Evolutionary conservation across 2,113 vertebrate genomes (phyloP), one percentile per base, ranked within the genome.

Genomic region (Malurus elegans): DNA sequence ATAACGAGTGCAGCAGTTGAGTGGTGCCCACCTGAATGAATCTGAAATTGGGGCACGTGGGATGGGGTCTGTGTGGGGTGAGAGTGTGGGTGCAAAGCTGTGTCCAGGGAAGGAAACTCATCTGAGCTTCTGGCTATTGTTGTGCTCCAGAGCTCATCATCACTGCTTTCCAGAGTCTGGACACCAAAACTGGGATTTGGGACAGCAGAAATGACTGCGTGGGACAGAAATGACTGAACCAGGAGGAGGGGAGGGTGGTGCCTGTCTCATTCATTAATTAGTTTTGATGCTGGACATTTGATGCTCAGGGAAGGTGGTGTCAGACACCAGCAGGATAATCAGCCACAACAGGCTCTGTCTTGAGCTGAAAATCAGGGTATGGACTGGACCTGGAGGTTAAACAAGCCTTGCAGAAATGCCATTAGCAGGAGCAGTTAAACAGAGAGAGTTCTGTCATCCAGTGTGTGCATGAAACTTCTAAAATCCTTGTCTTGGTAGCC

Each of bases 401-500:
- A 54, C 16, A 28, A 69, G 65, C 34, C 73, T 90, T 65, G 84
- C 70, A 91, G 75, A 79, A 94, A 66, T 17, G 56, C 85, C 90
- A 62, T 70, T 58, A 80, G 24, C 58, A 70, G 1, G 88, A 82
- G 14, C 34, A 66, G 79, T 82, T 62, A 58, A 66, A 79, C 81
- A 54, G 17, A 80, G 78, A 54, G 23, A 57, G 60, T 76, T 76
- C 87, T 94, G 56, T 66, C 85, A 88, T 51, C 64, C 32, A 66
- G 21, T 14, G 73, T 45, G 25, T 17, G 51, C 75, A 29, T 0
- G 24, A 56, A 90, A 92, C 74, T 85, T 79, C 34, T 56, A 62
- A 95, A 91, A 66, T 58, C 90, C 51, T 73, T 40, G 24, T 83
- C 82, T 88, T 7, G 2, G 88, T 93, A 85, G 79, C 94, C 69